phyloP scores from a whole-genome alignment of 2,888 invertebrate genomes.

The Muschampia plurimacula region DNA sequence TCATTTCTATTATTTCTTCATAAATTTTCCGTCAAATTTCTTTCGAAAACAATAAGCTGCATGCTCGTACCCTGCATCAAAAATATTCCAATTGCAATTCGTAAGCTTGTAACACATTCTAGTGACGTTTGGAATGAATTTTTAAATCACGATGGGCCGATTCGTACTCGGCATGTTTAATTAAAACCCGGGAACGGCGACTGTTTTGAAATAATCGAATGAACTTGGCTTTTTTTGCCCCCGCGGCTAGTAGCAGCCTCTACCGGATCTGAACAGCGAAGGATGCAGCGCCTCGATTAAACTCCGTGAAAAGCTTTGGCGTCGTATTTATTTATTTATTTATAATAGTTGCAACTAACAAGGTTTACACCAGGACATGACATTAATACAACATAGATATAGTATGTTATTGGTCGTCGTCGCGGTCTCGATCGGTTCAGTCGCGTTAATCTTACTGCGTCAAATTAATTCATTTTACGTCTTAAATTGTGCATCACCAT shows the following conservation, averaged over 20 bases:
- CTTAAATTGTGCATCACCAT: no score
- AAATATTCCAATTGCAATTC: slow-evolving; percentile 9
- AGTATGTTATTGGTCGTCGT: no score
- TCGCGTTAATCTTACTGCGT: no score
- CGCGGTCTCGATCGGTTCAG: no score
- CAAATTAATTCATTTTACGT: no score
- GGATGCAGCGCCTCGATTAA: slow-evolving; percentile 11
- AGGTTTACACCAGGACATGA: no score
- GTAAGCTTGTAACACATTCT: slow-evolving; percentile 18
- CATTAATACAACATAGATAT: no score
- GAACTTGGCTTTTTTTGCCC: slow-evolving; percentile 45
- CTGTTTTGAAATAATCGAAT: slow-evolving; percentile 69
- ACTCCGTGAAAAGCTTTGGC: slow-evolving; percentile 1
- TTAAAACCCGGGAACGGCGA: slow-evolving; percentile 52
- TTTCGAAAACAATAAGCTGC: background rate
- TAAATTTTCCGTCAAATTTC: background rate
- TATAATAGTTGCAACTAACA: background rate
- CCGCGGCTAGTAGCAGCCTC: slow-evolving; percentile 13
- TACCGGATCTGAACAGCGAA: slow-evolving; percentile 1
- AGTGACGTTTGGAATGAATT: slow-evolving; percentile 28
- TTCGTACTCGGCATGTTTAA: slow-evolving; percentile 38
- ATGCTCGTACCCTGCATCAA: background rate
- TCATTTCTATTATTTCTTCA: no score
- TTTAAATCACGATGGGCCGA: slow-evolving; percentile 33
- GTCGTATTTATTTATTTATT: background rate